Percentiles rank a stretch among this genome's conserved stretches.
Evolutionary conservation across 2,113 vertebrate genomes (phyloP).

Genomic region (Perca fluviatilis): DNA sequence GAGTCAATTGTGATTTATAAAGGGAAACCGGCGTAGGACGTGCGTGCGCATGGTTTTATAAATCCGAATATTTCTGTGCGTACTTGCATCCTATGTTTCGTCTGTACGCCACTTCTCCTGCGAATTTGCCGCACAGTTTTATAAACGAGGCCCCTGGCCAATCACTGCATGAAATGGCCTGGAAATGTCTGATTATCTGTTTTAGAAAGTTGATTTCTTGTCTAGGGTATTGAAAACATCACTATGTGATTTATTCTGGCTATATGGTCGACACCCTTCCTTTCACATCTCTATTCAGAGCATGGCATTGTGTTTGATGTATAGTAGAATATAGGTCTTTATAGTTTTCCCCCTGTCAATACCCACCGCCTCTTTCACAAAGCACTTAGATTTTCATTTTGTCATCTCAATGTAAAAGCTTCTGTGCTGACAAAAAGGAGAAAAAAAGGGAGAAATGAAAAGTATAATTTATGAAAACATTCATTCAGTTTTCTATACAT

Average conservation of each 20-base stretch:
- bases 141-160: neutral
- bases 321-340: neutral
- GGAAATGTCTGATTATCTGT: neutral
- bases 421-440: neutral
- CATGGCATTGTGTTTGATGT: slow-evolving; percentile 14
- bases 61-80: too few species aligned
- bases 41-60: too few species aligned
- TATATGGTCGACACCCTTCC: neutral
- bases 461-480: neutral
- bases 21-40: too few species aligned
- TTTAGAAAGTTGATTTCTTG: slow-evolving; percentile 15
- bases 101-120: too few species aligned
- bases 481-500: neutral
- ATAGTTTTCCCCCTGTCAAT: neutral
- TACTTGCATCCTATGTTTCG: too few species aligned
- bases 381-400: slow-evolving; percentile 20
- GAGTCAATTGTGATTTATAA: too few species aligned
- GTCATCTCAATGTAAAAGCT: slow-evolving; percentile 1
- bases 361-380: neutral
- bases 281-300: slow-evolving; percentile 6
- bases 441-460: neutral
- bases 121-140: too few species aligned
- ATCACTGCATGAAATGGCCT: neutral
- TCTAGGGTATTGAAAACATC: neutral
- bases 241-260: neutral